Percentiles rank a stretch among this genome's conserved stretches.
These are phyloP conservation scores for Heliconius ismenius DNA, from an alignment of 2,888 invertebrate species.

Conservation along the genomic window DNA sequence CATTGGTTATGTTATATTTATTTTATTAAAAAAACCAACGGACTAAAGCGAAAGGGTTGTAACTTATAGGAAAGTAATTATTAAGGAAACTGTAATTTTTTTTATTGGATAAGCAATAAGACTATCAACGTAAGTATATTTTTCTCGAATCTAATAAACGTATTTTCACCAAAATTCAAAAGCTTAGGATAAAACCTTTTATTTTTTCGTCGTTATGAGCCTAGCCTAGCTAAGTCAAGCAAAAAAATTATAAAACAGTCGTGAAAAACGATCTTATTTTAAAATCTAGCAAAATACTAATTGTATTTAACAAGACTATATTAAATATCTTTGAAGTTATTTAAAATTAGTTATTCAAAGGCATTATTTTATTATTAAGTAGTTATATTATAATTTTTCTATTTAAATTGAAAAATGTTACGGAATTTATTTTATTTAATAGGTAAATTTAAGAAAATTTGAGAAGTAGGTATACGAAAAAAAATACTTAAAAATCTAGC, in stretches of 20 bases:
- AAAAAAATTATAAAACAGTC: background rate
- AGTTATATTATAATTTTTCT: background rate
- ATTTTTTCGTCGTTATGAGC: background rate
- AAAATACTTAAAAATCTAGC: background rate
- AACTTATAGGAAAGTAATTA: background rate
- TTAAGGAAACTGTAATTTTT: too few relatives aligned
- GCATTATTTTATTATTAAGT: background rate
- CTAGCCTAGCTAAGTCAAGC: background rate
- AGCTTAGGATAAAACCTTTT: background rate
- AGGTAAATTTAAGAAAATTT: background rate
- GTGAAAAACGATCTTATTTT: background rate
- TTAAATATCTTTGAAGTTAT: background rate
- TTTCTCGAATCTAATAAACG: too few relatives aligned
- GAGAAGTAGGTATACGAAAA: background rate
- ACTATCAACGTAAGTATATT: too few relatives aligned
- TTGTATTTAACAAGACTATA: background rate
- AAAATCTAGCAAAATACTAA: conserved; percentile 2
- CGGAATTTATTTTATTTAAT: background rate
- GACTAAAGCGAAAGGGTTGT: too few relatives aligned
- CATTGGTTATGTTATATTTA: too few relatives aligned
- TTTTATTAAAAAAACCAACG: too few relatives aligned
- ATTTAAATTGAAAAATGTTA: background rate
- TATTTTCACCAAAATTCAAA: background rate
- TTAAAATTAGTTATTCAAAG: background rate
- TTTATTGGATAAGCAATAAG: too few relatives aligned